Base-by-base conservation (phyloP, 2,888 invertebrate genomes). In the Spodoptera exigua region DNA sequence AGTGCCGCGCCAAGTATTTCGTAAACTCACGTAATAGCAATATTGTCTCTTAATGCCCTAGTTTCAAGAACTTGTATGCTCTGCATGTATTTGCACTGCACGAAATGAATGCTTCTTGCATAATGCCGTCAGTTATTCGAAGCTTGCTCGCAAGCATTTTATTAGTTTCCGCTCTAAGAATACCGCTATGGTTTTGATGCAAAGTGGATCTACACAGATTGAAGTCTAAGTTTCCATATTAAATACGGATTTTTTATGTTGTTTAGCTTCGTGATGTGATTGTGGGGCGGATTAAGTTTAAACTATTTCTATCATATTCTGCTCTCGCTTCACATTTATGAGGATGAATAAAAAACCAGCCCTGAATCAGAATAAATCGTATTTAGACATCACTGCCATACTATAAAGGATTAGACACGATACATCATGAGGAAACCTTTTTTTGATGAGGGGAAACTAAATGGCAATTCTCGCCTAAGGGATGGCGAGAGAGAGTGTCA, bases 61-160 rank as follows among this genome's bases (percentile, higher is more conserved):
- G 14, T 63, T 53, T 54, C 45, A 39, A 36, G 41, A 35, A 46
- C 32, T 62, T 45, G 43, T 44, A n/a, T 39, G 41, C 18, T n/a
- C 14, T 18, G 14, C 32, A 17, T 46, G n/a, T 52, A 56, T 56
- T 61, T 60, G 36, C 40, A n/a, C 39, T 37, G 27, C 41, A 18
- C 44, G 44, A 61, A 67, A 69, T 62, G 35, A 44, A 63, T 63
- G 39, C 54, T 54, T 44, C 49, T 51, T 58, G 49, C 53, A 69
- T 62, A 54, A 51, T 21, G 12, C 16, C 32, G 46, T 37, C 54
- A 49, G 37, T 32, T 51, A 45, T 34, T 36, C 34, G 21, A 35
- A 59, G 54, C 46, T 51, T 39, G 36, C 27, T 16, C 46, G 13
- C 14, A 7, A 70, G 40, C 27, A 62, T 55, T 59, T 68, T 63